Percentiles rank a stretch among this genome's conserved stretches.
These are phyloP conservation scores for Albula glossodonta DNA, from an alignment of 2,113 vertebrate species.

Conservation along the genomic window DNA sequence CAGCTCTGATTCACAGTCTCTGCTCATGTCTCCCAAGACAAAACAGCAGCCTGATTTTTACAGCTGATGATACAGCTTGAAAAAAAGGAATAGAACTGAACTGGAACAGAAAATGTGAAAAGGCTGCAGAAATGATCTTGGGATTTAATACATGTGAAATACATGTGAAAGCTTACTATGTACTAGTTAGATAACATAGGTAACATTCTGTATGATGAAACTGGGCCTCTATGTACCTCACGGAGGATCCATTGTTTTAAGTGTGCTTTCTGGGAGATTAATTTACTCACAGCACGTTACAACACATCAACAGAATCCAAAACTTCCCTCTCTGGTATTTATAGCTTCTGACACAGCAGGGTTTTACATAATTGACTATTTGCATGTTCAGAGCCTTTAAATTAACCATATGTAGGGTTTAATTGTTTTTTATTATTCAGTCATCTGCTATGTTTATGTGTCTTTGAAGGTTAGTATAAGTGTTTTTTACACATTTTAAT, in stretches of 20 bases:
- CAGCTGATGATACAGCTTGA: background rate
- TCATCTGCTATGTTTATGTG: no score
- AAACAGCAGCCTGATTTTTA: background rate
- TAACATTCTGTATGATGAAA: background rate
- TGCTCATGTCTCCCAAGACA: slow-evolving; percentile 1
- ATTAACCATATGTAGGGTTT: no score
- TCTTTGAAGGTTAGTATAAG: no score
- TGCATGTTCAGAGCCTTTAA: background rate
- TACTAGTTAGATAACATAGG: background rate
- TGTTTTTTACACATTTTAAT: background rate
- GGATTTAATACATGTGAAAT: background rate
- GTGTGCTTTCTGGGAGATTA: background rate
- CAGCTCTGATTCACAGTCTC: slow-evolving; percentile 23
- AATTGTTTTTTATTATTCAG: no score
- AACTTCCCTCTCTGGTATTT: background rate
- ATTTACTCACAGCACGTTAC: slow-evolving; percentile 14
- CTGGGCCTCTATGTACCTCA: background rate
- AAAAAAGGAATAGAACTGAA: background rate
- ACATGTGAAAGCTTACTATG: background rate
- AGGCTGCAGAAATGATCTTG: no score
- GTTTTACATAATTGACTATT: slow-evolving; percentile 30
- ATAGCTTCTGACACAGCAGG: background rate
- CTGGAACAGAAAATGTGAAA: background rate
- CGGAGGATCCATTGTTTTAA: background rate
- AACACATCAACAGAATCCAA: background rate